These are phyloP conservation scores for Apamea anceps DNA, from an alignment of 2,888 invertebrate genomes.

Conservation along the genomic window DNA sequence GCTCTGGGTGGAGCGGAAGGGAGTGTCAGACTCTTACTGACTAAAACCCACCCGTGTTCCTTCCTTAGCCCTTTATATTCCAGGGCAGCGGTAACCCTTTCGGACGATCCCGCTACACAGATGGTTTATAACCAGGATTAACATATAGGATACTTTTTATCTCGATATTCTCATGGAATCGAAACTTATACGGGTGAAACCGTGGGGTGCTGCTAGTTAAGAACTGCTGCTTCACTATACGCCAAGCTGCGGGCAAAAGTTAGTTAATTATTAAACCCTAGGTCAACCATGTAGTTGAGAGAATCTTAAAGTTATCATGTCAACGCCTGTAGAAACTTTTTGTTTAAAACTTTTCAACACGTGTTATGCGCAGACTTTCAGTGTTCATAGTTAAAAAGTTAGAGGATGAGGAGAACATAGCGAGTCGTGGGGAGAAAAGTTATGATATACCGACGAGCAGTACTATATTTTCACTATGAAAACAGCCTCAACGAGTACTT, in stretches of 20 bases:
- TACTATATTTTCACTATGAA: not conserved
- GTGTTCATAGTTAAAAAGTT: constrained; percentile 30
- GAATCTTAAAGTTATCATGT: constrained; percentile 16
- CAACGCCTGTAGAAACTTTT: not conserved
- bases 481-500: not conserved
- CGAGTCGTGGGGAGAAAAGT: not conserved
- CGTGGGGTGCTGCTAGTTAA: too few species aligned
- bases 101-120: too few species aligned
- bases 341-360: constrained; percentile 22
- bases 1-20: too few species aligned
- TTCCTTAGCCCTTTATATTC: too few species aligned
- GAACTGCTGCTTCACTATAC: too few species aligned
- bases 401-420: not conserved
- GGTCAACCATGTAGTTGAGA: not conserved
- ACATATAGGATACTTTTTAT: too few species aligned
- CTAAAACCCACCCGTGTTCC: too few species aligned
- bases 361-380: constrained; percentile 22
- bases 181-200: too few species aligned
- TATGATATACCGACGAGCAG: not conserved
- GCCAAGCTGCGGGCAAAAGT: not conserved
- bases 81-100: too few species aligned
- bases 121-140: too few species aligned
- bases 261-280: constrained; percentile 1
- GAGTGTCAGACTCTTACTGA: too few species aligned
- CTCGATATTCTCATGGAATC: too few species aligned